Base-by-base conservation (phyloP, 1,140 invertebrate genomes). In the Zaprionus inermis region DNA sequence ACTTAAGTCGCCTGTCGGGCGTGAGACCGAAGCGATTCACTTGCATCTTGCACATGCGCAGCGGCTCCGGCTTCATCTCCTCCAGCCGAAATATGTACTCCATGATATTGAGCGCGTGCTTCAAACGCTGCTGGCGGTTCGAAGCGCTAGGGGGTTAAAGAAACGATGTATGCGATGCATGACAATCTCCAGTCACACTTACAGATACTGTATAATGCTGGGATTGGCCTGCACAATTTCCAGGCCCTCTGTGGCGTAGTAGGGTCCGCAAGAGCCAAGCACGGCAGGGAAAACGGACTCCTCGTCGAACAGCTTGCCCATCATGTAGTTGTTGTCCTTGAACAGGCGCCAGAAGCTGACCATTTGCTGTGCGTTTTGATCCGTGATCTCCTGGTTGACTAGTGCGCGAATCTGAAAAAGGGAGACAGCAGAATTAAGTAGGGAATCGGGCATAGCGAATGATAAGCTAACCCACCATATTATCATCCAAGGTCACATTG, bases 241-340 rank as follows among this genome's bases (percentile, higher is more conserved):
- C 32, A 91, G 44, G 20, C 85, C 75, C 55, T 92, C 91, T 1
- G 89, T 89, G 70, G 83, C 86, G 69, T 91, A 92, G 60, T 91
- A 90, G 1, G 89, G 85, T 1, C 91, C 91, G 32, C 91, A 92
- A 2, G 89, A 91, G 2, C 91, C 89, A 7, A 92, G 34, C 3
- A 92, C 89, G 0, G 82, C 76, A 7, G 91, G 91, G 32, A 92
- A 92, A 0, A 92, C 60, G 30, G 76, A 90, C 46, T 92, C 91
- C 56, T 92, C 91, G 28, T 92, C 91, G 36, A 89, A 92, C 0
- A 92, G 75, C 55, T 92, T 92, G 55, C 89, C 78, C 91, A 92
- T 92, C 89, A 92, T 89, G 38, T 92, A 92, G 58, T 92, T 92
- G 72, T 92, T 91, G 63, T 92, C 85, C 57, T 89, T 90, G 54